phyloP scores from a whole-genome alignment of 1,140 invertebrate species.

The Lordiphosa collinella region DNA sequence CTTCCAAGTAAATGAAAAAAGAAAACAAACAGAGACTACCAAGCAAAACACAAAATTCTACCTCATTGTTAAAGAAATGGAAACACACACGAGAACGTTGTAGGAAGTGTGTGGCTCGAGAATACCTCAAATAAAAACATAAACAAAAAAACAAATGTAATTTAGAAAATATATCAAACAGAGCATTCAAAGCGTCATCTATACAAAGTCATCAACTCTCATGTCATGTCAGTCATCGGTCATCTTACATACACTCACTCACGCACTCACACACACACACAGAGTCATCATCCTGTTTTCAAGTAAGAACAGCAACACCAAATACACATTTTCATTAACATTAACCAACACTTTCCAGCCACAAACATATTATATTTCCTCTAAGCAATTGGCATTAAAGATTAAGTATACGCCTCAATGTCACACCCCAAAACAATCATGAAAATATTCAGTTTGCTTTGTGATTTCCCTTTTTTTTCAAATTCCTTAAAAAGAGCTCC shows the following conservation, averaged over 20 bases:
- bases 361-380: constrained; percentile 66
- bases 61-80: constrained; percentile 66
- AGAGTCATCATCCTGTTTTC: constrained; percentile 11
- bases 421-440: constrained; percentile 47
- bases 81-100: constrained; percentile 22
- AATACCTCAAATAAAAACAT: constrained; percentile 58
- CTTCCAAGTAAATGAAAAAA: constrained; percentile 53
- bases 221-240: constrained; percentile 48
- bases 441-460: constrained; percentile 36
- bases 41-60: constrained; percentile 58
- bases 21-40: constrained; percentile 43
- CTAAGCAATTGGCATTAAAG: constrained; percentile 34
- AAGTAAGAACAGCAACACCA: constrained; percentile 8
- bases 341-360: constrained; percentile 30
- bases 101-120: constrained; percentile 44
- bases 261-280: constrained; percentile 19
- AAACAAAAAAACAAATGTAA: background rate
- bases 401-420: constrained; percentile 19
- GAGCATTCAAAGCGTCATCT: constrained; percentile 27
- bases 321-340: constrained; percentile 25
- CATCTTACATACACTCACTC: constrained; percentile 18
- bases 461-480: constrained; percentile 47
- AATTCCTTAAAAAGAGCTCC: constrained; percentile 75
- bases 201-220: constrained; percentile 23
- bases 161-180: constrained; percentile 2